These are phyloP conservation scores for Ochotona princeps DNA, from an alignment of 2,113 vertebrate genomes.

Conservation along the genomic window DNA sequence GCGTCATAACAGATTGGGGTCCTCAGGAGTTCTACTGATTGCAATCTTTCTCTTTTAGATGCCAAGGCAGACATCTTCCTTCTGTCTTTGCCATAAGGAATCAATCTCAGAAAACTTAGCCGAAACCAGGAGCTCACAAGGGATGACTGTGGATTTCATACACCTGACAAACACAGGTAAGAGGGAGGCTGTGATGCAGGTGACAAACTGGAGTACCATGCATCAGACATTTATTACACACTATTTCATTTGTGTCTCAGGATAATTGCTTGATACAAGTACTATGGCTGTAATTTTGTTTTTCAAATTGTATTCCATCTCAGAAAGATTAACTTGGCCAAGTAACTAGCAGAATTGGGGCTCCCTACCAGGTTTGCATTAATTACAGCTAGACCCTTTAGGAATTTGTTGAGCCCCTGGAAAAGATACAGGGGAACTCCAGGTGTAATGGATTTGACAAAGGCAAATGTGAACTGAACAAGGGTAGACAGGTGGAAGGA, in stretches of 20 bases:
- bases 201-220: rapidly evolving
- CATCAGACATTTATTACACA: rapidly evolving
- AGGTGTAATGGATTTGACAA: too few species aligned
- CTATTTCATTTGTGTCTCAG: background rate
- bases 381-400: background rate
- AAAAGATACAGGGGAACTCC: background rate
- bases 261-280: background rate
- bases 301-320: background rate
- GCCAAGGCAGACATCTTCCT: background rate
- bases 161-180: background rate
- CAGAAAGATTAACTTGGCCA: background rate
- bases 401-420: background rate
- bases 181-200: background rate
- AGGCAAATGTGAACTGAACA: background rate
- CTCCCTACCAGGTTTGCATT: background rate
- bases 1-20: background rate
- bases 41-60: background rate
- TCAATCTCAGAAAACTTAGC: rapidly evolving
- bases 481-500: background rate
- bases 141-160: background rate
- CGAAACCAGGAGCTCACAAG: background rate
- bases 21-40: background rate
- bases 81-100: rapidly evolving
- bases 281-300: background rate
- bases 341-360: background rate